Evolutionary conservation across 2,888 invertebrate genomes (phyloP).

Genomic region (Encarsia formosa): DNA sequence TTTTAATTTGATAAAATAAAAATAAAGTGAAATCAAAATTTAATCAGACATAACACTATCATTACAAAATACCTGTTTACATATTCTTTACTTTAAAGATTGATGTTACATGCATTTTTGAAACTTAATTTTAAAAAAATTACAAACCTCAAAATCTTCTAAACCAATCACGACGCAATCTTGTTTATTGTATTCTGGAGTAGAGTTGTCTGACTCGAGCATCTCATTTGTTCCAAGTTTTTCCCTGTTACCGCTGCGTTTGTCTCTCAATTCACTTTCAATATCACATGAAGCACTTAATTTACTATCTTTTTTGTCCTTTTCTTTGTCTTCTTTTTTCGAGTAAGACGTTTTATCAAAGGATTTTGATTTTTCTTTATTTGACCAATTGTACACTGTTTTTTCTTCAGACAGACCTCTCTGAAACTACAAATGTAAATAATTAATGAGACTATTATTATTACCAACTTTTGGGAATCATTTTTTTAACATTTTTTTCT

Average conservation of each 20-base stretch:
- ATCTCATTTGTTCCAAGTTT: slow-evolving; percentile 48
- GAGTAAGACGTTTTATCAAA: slow-evolving; percentile 44
- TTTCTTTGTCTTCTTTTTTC: slow-evolving; percentile 46
- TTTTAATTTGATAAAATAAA: too few species aligned
- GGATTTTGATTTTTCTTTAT: slow-evolving; percentile 48
- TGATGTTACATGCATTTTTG: neutral
- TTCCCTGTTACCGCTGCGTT: slow-evolving; percentile 36
- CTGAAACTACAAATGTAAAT: slow-evolving; percentile 30
- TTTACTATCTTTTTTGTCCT: slow-evolving; percentile 42
- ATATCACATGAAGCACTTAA: slow-evolving; percentile 33
- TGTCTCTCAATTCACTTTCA: slow-evolving; percentile 36
- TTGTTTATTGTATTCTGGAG: slow-evolving; percentile 46
- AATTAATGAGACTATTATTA: too few species aligned
- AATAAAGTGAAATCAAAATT: too few species aligned
- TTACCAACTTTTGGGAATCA: too few species aligned
- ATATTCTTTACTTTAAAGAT: too few species aligned
- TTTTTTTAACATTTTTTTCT: too few species aligned
- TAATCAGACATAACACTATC: too few species aligned
- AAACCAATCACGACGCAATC: slow-evolving; percentile 53
- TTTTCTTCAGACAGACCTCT: slow-evolving; percentile 46
- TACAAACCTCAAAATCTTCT: slow-evolving; percentile 47
- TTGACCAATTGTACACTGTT: slow-evolving; percentile 45
- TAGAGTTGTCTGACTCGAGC: slow-evolving; percentile 47
- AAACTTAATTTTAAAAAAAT: slow-evolving; percentile 22
- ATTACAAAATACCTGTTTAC: too few species aligned